Percentiles rank a stretch among this genome's conserved stretches.
Evolutionary conservation across 1,140 invertebrate species (phyloP).

Genomic region (Drosophila elegans): DNA sequence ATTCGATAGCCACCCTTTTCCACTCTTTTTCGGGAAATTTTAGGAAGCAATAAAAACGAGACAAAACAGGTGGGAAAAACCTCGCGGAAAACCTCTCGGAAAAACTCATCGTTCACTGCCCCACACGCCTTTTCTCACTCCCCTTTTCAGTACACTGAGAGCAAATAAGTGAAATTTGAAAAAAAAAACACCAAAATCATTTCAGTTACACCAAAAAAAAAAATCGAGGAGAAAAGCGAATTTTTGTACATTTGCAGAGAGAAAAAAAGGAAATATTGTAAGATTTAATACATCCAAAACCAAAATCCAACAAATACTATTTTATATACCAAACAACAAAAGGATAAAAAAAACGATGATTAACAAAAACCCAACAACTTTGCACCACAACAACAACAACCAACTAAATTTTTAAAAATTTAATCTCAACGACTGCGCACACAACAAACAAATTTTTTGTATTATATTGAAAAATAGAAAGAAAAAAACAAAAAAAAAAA

Average conservation of each 20-base stretch:
- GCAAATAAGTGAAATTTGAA: not conserved
- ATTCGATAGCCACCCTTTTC: constrained; percentile 1
- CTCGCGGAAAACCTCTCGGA: not conserved
- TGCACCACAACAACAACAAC: constrained; percentile 46
- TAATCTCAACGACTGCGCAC: constrained; percentile 80
- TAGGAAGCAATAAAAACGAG: constrained; percentile 9
- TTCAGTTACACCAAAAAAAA: constrained; percentile 34
- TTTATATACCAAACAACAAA: constrained; percentile 50
- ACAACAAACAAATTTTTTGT: constrained; percentile 80
- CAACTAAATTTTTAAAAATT: constrained; percentile 52
- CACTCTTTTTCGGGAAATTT: not conserved
- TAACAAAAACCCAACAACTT: constrained; percentile 40
- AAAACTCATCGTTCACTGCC: constrained; percentile 12
- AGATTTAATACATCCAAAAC: constrained; percentile 26
- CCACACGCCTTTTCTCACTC: constrained; percentile 11
- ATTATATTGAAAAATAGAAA: constrained; percentile 57
- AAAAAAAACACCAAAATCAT: not conserved
- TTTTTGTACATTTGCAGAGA: constrained; percentile 56
- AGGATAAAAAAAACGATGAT: constrained; percentile 23
- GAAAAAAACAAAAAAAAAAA: constrained; percentile 17
- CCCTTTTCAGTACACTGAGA: constrained; percentile 1
- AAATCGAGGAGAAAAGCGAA: constrained; percentile 22
- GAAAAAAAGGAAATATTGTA: constrained; percentile 29
- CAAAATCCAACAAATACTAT: constrained; percentile 34
- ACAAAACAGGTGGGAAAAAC: constrained; percentile 10